Evolutionary conservation across 2,113 vertebrate species (phyloP).

Genomic region (Labeo rohita): DNA sequence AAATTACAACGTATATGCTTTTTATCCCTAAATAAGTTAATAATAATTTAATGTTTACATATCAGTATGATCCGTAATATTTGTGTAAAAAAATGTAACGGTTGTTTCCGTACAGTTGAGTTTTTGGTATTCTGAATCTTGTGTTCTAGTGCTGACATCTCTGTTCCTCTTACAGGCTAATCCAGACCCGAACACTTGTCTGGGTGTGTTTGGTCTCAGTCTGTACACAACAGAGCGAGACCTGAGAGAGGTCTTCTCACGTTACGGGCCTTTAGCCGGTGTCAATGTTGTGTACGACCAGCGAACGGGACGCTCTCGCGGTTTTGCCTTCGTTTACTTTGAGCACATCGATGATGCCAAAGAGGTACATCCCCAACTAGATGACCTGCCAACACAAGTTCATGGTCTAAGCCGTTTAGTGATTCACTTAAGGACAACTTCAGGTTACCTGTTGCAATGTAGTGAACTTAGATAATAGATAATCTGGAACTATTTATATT

Average conservation of each 20-base stretch:
- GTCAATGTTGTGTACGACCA: slow-evolving; percentile 96
- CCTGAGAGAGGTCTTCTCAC: slow-evolving; percentile 92
- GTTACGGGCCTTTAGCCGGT: slow-evolving; percentile 87
- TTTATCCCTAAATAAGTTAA: neutral
- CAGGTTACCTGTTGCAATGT: neutral
- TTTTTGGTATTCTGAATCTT: neutral
- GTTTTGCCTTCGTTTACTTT: slow-evolving; percentile 94
- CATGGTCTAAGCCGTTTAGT: neutral
- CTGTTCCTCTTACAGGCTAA: slow-evolving; percentile 80
- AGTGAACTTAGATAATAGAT: neutral
- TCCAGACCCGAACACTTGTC: slow-evolving; percentile 91
- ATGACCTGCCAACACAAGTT: neutral
- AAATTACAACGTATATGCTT: neutral
- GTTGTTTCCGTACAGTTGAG: neutral
- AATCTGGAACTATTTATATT: neutral
- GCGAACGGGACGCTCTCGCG: slow-evolving; percentile 88
- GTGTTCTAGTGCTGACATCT: neutral
- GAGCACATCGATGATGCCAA: slow-evolving; percentile 92
- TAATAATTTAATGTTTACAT: neutral
- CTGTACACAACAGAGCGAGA: slow-evolving; percentile 93
- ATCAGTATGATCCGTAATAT: neutral
- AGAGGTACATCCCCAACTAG: slow-evolving; percentile 78
- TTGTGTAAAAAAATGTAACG: neutral
- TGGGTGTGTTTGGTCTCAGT: slow-evolving; percentile 94
- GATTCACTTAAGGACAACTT: neutral